Evolutionary conservation across 1,140 invertebrate species (phyloP).

Genomic region (Aporrectodea caliginosa): DNA sequence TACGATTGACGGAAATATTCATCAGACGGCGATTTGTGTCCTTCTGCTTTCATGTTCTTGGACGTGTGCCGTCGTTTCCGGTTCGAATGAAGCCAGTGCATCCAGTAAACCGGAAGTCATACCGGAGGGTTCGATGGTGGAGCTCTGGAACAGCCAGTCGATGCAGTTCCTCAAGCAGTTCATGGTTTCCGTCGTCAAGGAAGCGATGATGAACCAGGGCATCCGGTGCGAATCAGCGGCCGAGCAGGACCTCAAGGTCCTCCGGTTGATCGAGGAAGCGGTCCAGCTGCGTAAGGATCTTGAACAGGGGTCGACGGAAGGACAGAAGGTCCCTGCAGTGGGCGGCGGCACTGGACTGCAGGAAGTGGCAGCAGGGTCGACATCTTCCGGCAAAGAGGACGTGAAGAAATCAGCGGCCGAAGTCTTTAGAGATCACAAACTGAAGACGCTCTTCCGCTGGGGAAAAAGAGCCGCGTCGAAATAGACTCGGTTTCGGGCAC

Average conservation of each 20-base stretch:
- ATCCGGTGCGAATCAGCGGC: neutral
- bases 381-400: neutral
- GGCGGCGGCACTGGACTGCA: neutral
- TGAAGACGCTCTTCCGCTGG: neutral
- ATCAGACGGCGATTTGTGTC: neutral
- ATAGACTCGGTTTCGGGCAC: no score
- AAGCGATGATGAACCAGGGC: neutral
- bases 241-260: neutral
- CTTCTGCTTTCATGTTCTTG: neutral
- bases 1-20: neutral
- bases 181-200: neutral
- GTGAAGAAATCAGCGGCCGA: neutral
- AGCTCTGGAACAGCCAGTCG: neutral
- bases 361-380: no score
- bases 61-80: neutral
- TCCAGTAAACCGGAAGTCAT: neutral
- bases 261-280: neutral
- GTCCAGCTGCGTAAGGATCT: neutral
- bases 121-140: neutral
- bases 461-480: neutral
- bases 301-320: neutral
- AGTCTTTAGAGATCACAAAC: neutral
- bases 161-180: neutral
- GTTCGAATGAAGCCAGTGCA: neutral
- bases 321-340: neutral